Base-by-base conservation (phyloP, 2,888 invertebrate genomes). In the Cremastinae sp. region DNA sequence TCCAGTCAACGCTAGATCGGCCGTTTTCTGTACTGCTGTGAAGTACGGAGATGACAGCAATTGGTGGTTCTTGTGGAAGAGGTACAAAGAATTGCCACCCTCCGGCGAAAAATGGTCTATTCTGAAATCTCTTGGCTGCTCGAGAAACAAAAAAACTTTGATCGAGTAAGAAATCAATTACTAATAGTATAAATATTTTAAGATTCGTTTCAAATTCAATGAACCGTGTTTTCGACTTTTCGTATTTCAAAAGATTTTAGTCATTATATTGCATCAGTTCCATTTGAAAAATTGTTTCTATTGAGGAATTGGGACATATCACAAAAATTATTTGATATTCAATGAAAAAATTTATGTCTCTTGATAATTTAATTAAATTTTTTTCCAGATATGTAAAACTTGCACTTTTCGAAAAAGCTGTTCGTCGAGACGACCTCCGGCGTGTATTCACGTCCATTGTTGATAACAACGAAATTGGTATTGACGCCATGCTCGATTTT, bases 21-120 rank as follows among this genome's bases (percentile, higher is more conserved):
- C 93, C 61, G 94, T 96, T 0, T 96, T 96, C 89, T 97, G 97
- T 85, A 93, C 93, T 16, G 95, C 92, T 0, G 91, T 97, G 1
- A 92, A 93, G n/a, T 85, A 93, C 18, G 95, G 95, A 0, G 90
- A 89, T 0, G 82, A 85, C n/a, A 85, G 85, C 0, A 93, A 95
- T 76, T 97, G 95, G 92, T 83, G 93, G 0, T 92, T 91, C 81
- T 88, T 96, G 20, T 95, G 94, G 92, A 79, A 90, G 0, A 92
- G 93, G 77, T 96, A 93, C 88, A 83, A 88, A 61, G 85, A 80
- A 0, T 91, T 93, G 61, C 92, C 92, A 39, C 92, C 94, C 0
- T 94, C 94, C 45, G 78, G 88, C 0, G 92, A 91, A 75, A 86
- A 90, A 59, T 81, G 88, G 0, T 90, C 88, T 0, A 91, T 92